phyloP scores from a whole-genome alignment of 2,888 invertebrate genomes.

The Xylocampa areola region DNA sequence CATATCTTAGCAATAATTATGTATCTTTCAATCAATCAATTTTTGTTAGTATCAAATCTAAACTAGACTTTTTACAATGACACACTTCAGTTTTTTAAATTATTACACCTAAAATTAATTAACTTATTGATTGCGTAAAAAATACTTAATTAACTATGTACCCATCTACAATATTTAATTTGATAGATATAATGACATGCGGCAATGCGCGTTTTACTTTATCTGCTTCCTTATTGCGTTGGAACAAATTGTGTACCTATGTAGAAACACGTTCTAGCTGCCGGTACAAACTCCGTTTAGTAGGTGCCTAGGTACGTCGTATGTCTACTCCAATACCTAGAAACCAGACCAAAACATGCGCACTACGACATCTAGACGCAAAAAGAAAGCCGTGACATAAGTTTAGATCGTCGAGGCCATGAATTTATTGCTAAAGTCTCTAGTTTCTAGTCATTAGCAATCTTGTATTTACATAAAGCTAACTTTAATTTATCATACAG shows the following conservation, averaged over 20 bases:
- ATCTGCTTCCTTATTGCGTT: slow-evolving; percentile 41
- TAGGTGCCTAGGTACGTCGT: no score
- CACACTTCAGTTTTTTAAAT: no score
- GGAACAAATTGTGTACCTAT: slow-evolving; percentile 22
- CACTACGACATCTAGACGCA: slow-evolving; percentile 18
- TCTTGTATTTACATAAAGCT: slow-evolving; percentile 12
- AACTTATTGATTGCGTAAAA: slow-evolving; percentile 1
- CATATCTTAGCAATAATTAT: no score
- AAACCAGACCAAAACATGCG: slow-evolving; percentile 13
- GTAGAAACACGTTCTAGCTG: slow-evolving; percentile 36
- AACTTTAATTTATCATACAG: neutral
- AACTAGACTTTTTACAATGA: no score
- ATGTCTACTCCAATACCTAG: slow-evolving; percentile 14
- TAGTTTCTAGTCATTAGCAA: slow-evolving; percentile 18
- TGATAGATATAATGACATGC: no score
- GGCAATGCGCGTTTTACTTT: slow-evolving; percentile 24
- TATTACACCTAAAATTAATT: no score
- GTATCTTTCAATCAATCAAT: no score
- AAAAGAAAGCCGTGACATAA: slow-evolving; percentile 53
- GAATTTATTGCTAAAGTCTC: slow-evolving; percentile 31
- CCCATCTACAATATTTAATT: slow-evolving; percentile 24
- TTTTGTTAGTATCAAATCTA: no score
- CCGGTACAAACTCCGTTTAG: slow-evolving; percentile 3
- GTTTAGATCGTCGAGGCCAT: slow-evolving; percentile 21
- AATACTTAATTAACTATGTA: slow-evolving; percentile 6